Base-by-base conservation (phyloP, 2,797 vertebrate genomes). In the Ciconia nigra region DNA sequence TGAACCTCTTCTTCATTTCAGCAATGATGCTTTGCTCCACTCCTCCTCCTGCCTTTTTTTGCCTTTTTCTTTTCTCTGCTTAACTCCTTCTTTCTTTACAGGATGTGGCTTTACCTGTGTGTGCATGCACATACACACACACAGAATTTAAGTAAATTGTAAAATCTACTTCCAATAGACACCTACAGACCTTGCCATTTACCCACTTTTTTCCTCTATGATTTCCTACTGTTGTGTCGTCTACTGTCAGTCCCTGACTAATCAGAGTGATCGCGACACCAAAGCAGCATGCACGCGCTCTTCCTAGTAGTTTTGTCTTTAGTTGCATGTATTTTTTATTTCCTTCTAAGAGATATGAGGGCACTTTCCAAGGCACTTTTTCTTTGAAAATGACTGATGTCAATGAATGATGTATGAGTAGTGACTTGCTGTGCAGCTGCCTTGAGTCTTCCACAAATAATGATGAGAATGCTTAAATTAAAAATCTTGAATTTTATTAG, bases 401-500 rank as follows among this genome's bases (percentile, higher is more conserved):
- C 44, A 54, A 10, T 44, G 73, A 93, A 76, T 12, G 19, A 24
- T 35, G 20, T 49, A 42, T 31, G 28, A 82, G 71, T 51, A 89
- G 62, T 29, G 62, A 87, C 79, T 84, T 93, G 71, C 66, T 91
- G 78, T 81, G 91, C 61, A 57, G 15, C 10, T 61, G 20, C 49
- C 58, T 16, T 61, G 49, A 74, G 46, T 66, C 24, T 91, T 61
- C 72, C 57, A 80, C 69, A 83, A 89, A 83, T 57, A 95, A 81
- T 29, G 51, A 44, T 28, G 14, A 69, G 33, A 78, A 41, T 67
- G 46, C 17, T 83, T 72, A 79, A 67, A 89, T 83, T 49, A 35
- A 83, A 93, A 87, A 76, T 42, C 51, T 72, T 89, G n/a, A 51
- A 41, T 93, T 95, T 93, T 92, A 82, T 71, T 85, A 89, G 87